Evolutionary conservation across 2,888 invertebrate species (phyloP).

Genomic region (Vesta saturnalis): DNA sequence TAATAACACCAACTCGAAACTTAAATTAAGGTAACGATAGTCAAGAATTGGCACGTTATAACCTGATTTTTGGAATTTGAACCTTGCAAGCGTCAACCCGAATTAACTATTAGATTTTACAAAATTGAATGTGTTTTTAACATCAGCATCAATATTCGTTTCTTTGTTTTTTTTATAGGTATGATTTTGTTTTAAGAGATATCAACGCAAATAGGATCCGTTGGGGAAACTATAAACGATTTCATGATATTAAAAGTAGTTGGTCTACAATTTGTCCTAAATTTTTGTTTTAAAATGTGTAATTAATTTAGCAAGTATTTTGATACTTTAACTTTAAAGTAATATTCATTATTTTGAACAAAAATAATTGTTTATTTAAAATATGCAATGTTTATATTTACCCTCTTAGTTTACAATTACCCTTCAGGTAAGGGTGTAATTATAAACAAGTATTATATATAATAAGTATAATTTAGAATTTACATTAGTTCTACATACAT

Average conservation of each 20-base stretch:
- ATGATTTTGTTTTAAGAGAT: too few relatives aligned
- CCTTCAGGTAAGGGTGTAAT: slow-evolving; percentile 1
- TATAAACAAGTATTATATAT: slow-evolving; percentile 10
- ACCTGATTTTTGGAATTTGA: too few relatives aligned
- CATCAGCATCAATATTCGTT: too few relatives aligned
- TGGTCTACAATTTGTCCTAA: neutral
- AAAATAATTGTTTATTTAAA: neutral
- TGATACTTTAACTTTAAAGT: neutral
- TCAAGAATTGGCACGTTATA: too few relatives aligned
- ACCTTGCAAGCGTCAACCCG: too few relatives aligned
- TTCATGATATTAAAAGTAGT: neutral
- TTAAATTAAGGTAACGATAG: too few relatives aligned
- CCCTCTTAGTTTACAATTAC: slow-evolving; percentile 10
- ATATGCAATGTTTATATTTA: neutral
- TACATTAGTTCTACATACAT: too few relatives aligned
- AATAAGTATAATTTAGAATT: too few relatives aligned
- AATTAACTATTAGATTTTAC: too few relatives aligned
- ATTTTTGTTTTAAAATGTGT: neutral
- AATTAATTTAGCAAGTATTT: neutral
- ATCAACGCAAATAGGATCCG: neutral
- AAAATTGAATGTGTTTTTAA: too few relatives aligned
- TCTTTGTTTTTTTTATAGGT: too few relatives aligned
- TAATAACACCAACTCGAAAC: too few relatives aligned
- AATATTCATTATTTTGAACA: neutral
- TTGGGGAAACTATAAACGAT: slow-evolving; percentile 1